phyloP scores from a whole-genome alignment of 2,888 invertebrate genomes.

The Craniophora ligustri region DNA sequence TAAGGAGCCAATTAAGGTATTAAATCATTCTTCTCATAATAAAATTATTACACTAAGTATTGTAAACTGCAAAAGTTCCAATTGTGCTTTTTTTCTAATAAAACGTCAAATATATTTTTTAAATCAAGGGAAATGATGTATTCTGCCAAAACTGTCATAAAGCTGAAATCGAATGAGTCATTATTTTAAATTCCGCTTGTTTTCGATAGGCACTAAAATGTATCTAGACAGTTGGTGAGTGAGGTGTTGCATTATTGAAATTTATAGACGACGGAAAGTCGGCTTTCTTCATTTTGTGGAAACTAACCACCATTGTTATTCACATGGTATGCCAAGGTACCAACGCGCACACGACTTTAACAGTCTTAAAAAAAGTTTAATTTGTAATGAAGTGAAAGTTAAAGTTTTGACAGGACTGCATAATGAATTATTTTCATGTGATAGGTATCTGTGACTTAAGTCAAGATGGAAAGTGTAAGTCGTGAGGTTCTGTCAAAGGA shows the following conservation, averaged over 20 bases:
- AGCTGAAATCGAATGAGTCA: conserved; percentile 10
- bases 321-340: conserved; percentile 35
- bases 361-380: conserved; percentile 30
- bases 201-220: conserved; percentile 25
- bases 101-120: no score
- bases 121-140: not conserved
- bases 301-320: conserved; percentile 62
- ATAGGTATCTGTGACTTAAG: conserved; percentile 7
- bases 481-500: conserved; percentile 10
- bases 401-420: conserved; percentile 22
- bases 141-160: conserved; percentile 27
- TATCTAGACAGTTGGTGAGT: conserved; percentile 36
- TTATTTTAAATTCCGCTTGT: conserved; percentile 16
- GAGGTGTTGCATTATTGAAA: conserved; percentile 57
- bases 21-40: no score
- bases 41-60: no score
- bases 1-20: no score
- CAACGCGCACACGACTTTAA: conserved; percentile 10
- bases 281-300: conserved; percentile 70
- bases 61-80: no score
- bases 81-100: no score
- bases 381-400: conserved; percentile 41
- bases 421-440: conserved; percentile 11
- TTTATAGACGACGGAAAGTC: conserved; percentile 56
- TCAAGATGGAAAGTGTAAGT: not conserved